A percentile compares a stretch with the other conserved stretches of the same genome.
These are phyloP conservation scores for Julus scanicus DNA, from an alignment of 2,888 invertebrate genomes.

Conservation along the genomic window DNA sequence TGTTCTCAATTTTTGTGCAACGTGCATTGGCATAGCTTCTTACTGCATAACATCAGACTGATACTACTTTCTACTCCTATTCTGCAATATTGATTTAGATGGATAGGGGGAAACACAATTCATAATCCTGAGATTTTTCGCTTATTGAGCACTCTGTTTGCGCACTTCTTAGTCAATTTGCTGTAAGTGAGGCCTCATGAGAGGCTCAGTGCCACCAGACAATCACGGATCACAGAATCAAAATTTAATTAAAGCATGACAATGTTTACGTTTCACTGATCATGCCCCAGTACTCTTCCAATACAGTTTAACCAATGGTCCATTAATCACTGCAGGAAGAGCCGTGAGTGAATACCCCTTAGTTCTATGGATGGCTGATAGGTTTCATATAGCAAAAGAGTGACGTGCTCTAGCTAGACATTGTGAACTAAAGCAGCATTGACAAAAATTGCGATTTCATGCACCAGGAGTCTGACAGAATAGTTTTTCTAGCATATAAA, in stretches of 20 bases:
- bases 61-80: constrained; percentile 6
- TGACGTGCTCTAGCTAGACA: not conserved
- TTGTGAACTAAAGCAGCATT: not conserved
- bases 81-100: constrained; percentile 49
- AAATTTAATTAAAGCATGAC: constrained; percentile 57
- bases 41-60: not conserved
- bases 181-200: constrained; percentile 52
- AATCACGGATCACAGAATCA: constrained; percentile 57
- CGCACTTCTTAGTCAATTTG: constrained; percentile 52
- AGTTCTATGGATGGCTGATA: not conserved
- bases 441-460: constrained; percentile 12
- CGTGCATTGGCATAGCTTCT: not conserved
- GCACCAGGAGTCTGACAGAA: not conserved
- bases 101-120: constrained; percentile 47
- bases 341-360: not conserved
- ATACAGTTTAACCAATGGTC: constrained; percentile 51
- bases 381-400: not conserved
- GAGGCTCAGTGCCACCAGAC: constrained; percentile 50
- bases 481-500: not conserved
- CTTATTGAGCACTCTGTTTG: constrained; percentile 52
- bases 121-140: constrained; percentile 53
- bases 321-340: constrained; percentile 41
- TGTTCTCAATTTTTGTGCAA: not conserved
- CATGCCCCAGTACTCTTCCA: constrained; percentile 48
- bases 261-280: constrained; percentile 52